A percentile compares a stretch with the other conserved stretches of the same genome.
phyloP scores from a whole-genome alignment of 2,113 vertebrate species.

The Panurus biarmicus region DNA sequence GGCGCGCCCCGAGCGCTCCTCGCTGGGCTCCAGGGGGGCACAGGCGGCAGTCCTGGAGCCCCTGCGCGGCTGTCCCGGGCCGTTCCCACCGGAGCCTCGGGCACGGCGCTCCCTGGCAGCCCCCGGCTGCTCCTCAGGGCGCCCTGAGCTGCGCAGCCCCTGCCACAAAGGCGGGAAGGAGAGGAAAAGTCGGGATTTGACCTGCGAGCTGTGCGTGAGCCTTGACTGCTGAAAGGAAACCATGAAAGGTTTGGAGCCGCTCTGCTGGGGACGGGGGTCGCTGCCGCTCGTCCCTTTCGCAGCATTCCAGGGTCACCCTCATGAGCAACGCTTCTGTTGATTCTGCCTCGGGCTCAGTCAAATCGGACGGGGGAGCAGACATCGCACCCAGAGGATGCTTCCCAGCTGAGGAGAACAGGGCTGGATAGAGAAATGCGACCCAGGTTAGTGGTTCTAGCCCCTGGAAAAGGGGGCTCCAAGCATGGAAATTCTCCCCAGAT shows the following conservation, averaged over 20 bases:
- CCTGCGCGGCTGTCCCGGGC: too few species aligned
- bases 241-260: not conserved
- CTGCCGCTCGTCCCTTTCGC: not conserved
- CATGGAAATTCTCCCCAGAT: not conserved
- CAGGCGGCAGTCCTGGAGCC: too few species aligned
- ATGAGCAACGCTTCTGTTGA: not conserved
- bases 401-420: not conserved
- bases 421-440: not conserved
- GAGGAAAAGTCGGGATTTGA: conserved; percentile 19
- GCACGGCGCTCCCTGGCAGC: too few species aligned
- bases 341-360: not conserved
- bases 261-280: not conserved
- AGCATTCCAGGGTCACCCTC: not conserved
- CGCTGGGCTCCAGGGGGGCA: too few species aligned
- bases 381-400: not conserved
- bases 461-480: not conserved
- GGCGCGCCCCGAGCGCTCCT: too few species aligned
- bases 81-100: too few species aligned
- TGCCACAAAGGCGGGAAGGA: not conserved
- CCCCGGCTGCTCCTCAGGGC: too few species aligned
- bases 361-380: not conserved
- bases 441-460: not conserved
- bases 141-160: not conserved
- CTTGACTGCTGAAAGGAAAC: not conserved
- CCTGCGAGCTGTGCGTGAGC: not conserved